Evolutionary conservation across 2,797 vertebrate genomes (phyloP).

Genomic region (Dallia pectoralis): DNA sequence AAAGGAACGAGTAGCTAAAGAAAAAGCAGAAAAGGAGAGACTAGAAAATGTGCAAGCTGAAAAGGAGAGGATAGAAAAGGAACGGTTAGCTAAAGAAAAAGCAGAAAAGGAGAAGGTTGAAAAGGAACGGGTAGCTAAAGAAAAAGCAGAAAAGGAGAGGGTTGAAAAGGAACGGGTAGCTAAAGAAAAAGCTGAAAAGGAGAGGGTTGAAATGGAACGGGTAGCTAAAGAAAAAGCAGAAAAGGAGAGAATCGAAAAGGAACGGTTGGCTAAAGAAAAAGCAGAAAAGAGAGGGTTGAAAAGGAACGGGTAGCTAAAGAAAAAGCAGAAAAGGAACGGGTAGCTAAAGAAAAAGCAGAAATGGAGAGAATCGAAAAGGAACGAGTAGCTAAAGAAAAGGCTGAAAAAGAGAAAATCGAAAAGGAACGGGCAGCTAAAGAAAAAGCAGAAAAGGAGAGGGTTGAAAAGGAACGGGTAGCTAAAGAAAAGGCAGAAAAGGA

Average conservation of each 20-base stretch:
- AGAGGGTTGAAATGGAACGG: neutral
- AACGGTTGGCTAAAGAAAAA: too few species aligned
- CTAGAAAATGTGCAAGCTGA: constrained; percentile 16
- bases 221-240: neutral
- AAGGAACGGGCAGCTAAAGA: constrained; percentile 14
- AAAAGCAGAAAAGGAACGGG: constrained; percentile 48
- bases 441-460: constrained; percentile 22
- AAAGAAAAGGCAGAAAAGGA: constrained; percentile 14
- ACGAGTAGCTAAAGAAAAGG: neutral
- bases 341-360: constrained; percentile 44
- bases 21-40: too few species aligned
- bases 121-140: neutral
- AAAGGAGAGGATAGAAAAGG: constrained; percentile 13
- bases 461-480: constrained; percentile 11
- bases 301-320: constrained; percentile 17
- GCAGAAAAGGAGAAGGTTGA: neutral
- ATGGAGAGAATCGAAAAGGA: constrained; percentile 22
- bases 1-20: neutral
- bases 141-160: neutral
- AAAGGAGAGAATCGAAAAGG: constrained; percentile 4
- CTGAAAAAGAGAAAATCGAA: neutral
- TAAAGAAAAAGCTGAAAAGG: too few species aligned
- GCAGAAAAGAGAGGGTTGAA: too few species aligned
- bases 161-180: too few species aligned
- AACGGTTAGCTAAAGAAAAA: constrained; percentile 3